These are phyloP conservation scores for Lingula anatina DNA, from an alignment of 2,888 invertebrate species.

Conservation along the genomic window DNA sequence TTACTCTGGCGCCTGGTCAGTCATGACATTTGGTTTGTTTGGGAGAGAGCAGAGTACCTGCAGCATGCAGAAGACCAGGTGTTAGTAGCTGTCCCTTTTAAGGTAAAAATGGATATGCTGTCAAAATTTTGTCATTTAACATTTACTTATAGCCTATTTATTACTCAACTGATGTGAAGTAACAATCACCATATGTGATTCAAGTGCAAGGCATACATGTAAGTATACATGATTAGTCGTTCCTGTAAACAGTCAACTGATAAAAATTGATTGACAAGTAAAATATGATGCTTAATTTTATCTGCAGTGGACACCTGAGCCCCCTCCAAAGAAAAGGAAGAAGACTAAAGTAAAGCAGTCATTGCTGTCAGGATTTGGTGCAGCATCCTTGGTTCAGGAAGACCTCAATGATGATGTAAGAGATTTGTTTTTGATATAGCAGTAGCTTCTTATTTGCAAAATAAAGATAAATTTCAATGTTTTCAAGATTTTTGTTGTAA, in stretches of 20 bases:
- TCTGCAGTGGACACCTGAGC: constrained; percentile 48
- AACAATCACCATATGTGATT: too few relatives aligned
- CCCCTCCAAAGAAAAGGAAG: constrained; percentile 35
- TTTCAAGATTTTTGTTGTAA: too few relatives aligned
- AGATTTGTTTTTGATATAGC: too few relatives aligned
- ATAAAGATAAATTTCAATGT: too few relatives aligned
- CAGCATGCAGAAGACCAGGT: constrained; percentile 41
- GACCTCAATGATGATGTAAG: constrained; percentile 16
- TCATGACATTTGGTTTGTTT: constrained; percentile 50
- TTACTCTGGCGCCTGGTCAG: constrained; percentile 47
- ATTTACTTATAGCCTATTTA: too few relatives aligned
- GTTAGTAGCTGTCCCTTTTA: constrained; percentile 42
- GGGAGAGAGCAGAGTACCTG: constrained; percentile 48
- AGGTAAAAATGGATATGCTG: constrained; percentile 21
- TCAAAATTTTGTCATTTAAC: background rate
- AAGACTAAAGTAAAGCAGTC: constrained; percentile 37
- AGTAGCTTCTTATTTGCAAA: too few relatives aligned
- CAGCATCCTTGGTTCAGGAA: constrained; percentile 16
- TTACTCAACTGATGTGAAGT: too few relatives aligned
- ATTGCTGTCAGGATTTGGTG: constrained; percentile 43
- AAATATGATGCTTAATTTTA: too few relatives aligned
- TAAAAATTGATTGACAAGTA: too few relatives aligned
- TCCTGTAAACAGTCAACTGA: too few relatives aligned
- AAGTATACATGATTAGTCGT: too few relatives aligned
- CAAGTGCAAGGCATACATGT: too few relatives aligned